Evolutionary conservation across 2,888 invertebrate species (phyloP).

Genomic region (Tholera decimalis): DNA sequence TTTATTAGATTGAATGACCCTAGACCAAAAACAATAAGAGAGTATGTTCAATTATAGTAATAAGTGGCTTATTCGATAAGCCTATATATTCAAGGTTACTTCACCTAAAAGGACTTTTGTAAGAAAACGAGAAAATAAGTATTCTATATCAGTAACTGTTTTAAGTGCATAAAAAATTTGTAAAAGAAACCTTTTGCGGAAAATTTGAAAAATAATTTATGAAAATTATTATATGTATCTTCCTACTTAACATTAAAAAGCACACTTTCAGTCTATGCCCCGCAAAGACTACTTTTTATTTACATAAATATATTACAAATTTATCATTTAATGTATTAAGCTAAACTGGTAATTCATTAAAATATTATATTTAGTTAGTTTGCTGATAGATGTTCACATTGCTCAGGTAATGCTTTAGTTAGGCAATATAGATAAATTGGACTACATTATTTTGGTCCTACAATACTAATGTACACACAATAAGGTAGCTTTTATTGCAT

Average conservation of each 20-base stretch:
- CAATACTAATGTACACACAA: constrained; percentile 43
- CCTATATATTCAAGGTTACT: neutral
- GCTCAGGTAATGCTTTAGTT: constrained; percentile 45
- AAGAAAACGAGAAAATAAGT: constrained; percentile 5
- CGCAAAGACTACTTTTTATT: constrained; percentile 67
- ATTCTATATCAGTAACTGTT: neutral
- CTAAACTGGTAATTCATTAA: constrained; percentile 48
- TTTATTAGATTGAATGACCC: constrained; percentile 16
- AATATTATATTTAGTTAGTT: constrained; percentile 40
- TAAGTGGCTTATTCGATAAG: neutral
- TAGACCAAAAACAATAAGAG: neutral
- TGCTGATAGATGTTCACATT: constrained; percentile 35
- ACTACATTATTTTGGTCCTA: constrained; percentile 49
- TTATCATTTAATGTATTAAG: constrained; percentile 33
- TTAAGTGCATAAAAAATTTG: constrained; percentile 23
- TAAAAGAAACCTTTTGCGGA: constrained; percentile 13
- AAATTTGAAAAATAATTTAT: constrained; percentile 32
- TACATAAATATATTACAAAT: constrained; percentile 59
- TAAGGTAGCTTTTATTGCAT: constrained; percentile 54
- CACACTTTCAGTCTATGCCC: constrained; percentile 70
- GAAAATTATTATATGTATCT: constrained; percentile 30
- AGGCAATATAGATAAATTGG: constrained; percentile 53
- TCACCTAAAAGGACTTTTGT: constrained; percentile 7
- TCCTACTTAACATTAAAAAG: constrained; percentile 64
- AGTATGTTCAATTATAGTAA: neutral